Conservation (phyloP, 1,140 invertebrate genomes). For the Musca vetustissima region DNA sequence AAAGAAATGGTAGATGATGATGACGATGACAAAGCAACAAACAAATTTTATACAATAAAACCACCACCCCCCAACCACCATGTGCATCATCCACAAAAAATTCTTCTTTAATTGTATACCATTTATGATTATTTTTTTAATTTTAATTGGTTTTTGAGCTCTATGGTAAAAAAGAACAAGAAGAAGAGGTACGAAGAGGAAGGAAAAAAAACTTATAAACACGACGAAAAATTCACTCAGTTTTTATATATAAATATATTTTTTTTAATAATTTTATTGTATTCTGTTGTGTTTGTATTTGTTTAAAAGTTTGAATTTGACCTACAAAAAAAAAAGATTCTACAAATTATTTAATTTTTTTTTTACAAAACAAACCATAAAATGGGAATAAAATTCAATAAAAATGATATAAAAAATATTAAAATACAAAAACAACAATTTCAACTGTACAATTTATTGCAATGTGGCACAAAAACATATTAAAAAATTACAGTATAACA, state of each 20-base stretch:
- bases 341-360: constrained; percentile 21
- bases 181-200: neutral
- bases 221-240: constrained; percentile 7
- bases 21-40: neutral
- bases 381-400: constrained; percentile 29
- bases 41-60: constrained; percentile 8
- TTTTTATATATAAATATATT: constrained; percentile 21
- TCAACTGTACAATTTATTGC: neutral
- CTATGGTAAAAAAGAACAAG: too few species aligned
- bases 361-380: constrained; percentile 30
- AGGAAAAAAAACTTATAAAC: neutral
- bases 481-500: too few species aligned
- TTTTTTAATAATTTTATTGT: constrained; percentile 25
- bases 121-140: neutral
- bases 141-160: too few species aligned
- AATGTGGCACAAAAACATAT: neutral
- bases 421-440: constrained; percentile 15
- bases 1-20: constrained; percentile 95
- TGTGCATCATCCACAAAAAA: neutral
- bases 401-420: constrained; percentile 22
- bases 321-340: constrained; percentile 5
- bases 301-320: constrained; percentile 15
- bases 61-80: neutral
- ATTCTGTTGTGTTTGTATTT: constrained; percentile 19
- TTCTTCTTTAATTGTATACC: too few species aligned